Base-by-base conservation (phyloP, 2,888 invertebrate genomes). In the Ormyrus rosae region DNA sequence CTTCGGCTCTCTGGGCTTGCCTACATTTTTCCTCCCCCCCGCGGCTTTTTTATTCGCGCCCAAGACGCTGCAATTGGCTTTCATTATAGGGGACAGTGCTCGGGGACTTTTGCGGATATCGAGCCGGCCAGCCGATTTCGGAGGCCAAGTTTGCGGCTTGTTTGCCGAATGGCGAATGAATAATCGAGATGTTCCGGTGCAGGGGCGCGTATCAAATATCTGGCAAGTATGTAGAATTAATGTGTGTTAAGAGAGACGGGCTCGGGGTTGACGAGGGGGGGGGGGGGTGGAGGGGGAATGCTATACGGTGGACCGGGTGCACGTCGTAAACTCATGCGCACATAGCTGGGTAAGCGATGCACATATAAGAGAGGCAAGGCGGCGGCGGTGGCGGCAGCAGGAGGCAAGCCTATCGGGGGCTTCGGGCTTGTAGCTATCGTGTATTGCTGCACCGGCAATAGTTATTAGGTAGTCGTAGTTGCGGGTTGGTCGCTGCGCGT, bases 381-480 rank as follows among this genome's bases (percentile, higher is more conserved):
- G 69, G 19, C 6, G n/a, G 19, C 6, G 13, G 50, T 3, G 64
- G 56, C 34, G 63, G 46, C 45, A 58, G 58, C 56, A 19, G 55
- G 50, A 60, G 10, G 60, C 51, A 46, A 55, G 80, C 65, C 78
- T 79, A 78, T 78, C 80, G 83, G 69, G 34, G 19, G 48, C 13
- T 11, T 55, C 67, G 68, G n/a, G 61, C 71, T 56, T 76, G 76
- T 72, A 80, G 78, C 80, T 58, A 73, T 81, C 78, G 71, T 82
- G 78, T 83, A 84, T 83, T 77, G 82, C 69, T 73, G 83, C 75
- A 80, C 81, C 75, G 83, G 81, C 85, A 85, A 86, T 85, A 85
- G 86, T 86, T 87, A 86, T 87, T 87, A 87, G 87, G 85, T 85
- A 86, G 86, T 86, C 84, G 85, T 83, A 84, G 82, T 84, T 80